Base-by-base conservation (phyloP, 2,888 invertebrate species). In the Linhomoeus sp. region DNA sequence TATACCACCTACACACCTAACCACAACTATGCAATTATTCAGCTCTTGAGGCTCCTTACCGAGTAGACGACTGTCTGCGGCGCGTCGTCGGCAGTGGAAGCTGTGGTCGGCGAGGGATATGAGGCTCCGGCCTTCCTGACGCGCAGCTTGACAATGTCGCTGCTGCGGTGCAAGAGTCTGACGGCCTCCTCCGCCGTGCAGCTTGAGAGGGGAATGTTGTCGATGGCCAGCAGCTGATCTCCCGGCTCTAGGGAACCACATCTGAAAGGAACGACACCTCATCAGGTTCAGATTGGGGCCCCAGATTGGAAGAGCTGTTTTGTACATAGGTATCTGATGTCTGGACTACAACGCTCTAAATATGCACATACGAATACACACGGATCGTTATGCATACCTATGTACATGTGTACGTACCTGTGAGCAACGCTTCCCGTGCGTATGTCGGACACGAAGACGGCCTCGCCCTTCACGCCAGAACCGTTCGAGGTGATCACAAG, bases 371-470 rank as follows among this genome's bases (percentile, higher is more conserved):
- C n/a, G n/a, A 29, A 12, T 29, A 29, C 7, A 5, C n/a, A n/a
- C n/a, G n/a, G n/a, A n/a, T n/a, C n/a, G n/a, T n/a, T n/a, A n/a
- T n/a, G n/a, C n/a, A n/a, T n/a, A n/a, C n/a, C n/a, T n/a, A n/a
- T n/a, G n/a, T n/a, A n/a, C n/a, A n/a, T n/a, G n/a, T n/a, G n/a
- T n/a, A n/a, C n/a, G n/a, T n/a, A 66, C 66, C 67, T 63, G 69
- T 90, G 84, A 0, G 90, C 86, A 0, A 81, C 77, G 36, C 87
- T 87, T 14, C 88, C 90, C 41, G 80, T 77, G 47, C 81, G 78
- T 17, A 92, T 82, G 59, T 86, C 83, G 0, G 84, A 79, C 60
- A 90, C 85, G 42, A 82, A 74, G 66, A 85, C 76, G 1, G 83
- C 80, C 52, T 81, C 80, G 54, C 64, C 65, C 45, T 56, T 56